Evolutionary conservation across 2,888 invertebrate genomes (phyloP).

Genomic region (Apamea monoglypha): DNA sequence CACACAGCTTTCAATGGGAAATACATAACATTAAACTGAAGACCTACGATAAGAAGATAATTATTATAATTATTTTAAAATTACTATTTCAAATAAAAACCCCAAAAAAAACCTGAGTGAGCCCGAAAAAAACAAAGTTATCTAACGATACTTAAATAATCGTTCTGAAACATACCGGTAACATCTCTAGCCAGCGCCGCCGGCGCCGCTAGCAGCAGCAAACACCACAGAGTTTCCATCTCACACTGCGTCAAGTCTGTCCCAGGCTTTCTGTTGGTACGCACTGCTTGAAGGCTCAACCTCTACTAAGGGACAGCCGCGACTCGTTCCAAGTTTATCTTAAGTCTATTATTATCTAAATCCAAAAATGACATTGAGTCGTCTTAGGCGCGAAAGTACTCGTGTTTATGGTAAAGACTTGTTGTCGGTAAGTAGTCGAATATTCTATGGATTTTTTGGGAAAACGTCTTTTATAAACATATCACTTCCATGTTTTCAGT

Average conservation of each 20-base stretch:
- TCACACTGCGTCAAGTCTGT: neutral
- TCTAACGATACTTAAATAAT: neutral
- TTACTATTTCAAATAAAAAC: too few relatives aligned
- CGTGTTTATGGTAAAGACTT: neutral
- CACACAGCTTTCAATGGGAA: neutral
- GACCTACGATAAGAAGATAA: neutral
- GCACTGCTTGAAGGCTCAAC: slow-evolving; percentile 9
- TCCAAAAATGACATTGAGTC: neutral
- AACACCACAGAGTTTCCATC: slow-evolving; percentile 47
- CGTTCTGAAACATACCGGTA: slow-evolving; percentile 50
- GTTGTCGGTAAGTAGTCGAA: neutral
- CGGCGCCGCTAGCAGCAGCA: slow-evolving; percentile 31
- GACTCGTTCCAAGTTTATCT: neutral
- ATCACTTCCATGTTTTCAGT: neutral
- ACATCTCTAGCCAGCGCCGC: slow-evolving; percentile 42
- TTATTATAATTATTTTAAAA: neutral
- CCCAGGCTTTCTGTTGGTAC: slow-evolving; percentile 1
- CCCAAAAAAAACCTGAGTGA: neutral
- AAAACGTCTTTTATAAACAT: neutral
- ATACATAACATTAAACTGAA: neutral
- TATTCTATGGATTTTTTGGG: neutral
- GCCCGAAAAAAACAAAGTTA: too few relatives aligned
- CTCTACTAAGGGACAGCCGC: slow-evolving; percentile 9
- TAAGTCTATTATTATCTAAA: neutral
- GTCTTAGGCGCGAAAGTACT: neutral